phyloP scores from a whole-genome alignment of 2,797 vertebrate genomes.

The Hypotaenidia okinawae region DNA sequence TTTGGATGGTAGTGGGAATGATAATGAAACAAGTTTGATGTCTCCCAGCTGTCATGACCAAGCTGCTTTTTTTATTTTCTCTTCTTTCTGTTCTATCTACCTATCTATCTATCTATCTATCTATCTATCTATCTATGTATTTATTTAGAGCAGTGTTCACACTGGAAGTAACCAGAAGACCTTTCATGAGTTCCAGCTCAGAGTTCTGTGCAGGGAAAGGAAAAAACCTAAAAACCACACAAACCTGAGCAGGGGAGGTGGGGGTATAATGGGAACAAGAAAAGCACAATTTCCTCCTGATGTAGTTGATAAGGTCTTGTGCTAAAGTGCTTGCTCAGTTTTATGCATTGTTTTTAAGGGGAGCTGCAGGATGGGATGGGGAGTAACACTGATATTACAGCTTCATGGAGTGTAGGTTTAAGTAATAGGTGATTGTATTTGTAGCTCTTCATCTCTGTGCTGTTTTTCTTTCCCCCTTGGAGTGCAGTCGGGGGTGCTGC shows the following conservation, averaged over 20 bases:
- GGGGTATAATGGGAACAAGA: neutral
- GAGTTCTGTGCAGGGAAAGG: neutral
- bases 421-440: neutral
- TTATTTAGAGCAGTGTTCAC: neutral
- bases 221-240: neutral
- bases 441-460: neutral
- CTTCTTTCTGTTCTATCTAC: too few species aligned
- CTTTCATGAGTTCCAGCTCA: neutral
- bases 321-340: neutral
- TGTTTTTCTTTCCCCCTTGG: fast-evolving
- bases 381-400: neutral
- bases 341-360: neutral
- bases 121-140: too few species aligned
- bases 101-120: too few species aligned
- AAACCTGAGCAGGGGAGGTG: neutral
- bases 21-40: neutral
- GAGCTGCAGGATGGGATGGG: neutral
- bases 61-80: neutral
- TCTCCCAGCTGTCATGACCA: neutral
- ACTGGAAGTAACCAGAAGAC: neutral
- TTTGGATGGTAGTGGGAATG: neutral
- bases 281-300: neutral
- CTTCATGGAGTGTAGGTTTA: neutral
- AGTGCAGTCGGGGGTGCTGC: neutral
- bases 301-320: neutral